Evolutionary conservation across 2,888 invertebrate species (phyloP).

Genomic region (Loripinus fragilis): DNA sequence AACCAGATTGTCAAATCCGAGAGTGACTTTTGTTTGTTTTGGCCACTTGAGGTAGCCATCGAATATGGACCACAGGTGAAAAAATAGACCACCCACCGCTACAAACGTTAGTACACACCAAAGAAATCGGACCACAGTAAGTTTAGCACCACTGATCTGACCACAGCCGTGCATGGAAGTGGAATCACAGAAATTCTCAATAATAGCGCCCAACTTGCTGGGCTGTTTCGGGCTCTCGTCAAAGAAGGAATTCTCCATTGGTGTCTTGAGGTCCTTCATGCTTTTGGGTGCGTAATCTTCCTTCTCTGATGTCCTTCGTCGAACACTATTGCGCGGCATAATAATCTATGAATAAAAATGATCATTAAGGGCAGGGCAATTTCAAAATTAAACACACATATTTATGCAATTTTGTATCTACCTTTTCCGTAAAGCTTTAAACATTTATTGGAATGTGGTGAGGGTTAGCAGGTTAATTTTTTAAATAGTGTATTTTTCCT

Average conservation of each 20-base stretch:
- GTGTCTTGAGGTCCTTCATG: not conserved
- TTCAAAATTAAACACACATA: too few species aligned
- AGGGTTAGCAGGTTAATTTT: too few species aligned
- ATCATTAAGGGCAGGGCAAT: too few species aligned
- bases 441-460: too few species aligned
- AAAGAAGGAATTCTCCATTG: not conserved
- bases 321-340: too few species aligned
- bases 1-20: conserved; percentile 46
- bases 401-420: too few species aligned
- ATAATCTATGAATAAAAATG: too few species aligned
- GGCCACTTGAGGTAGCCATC: conserved; percentile 55
- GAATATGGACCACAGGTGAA: conserved; percentile 63
- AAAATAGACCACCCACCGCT: conserved; percentile 51
- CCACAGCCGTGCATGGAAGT: conserved; percentile 67
- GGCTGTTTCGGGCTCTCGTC: not conserved
- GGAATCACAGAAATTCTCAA: not conserved
- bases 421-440: too few species aligned
- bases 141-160: conserved; percentile 60
- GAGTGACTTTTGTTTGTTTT: conserved; percentile 55
- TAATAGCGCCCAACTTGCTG: not conserved
- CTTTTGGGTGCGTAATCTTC: not conserved
- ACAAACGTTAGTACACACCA: conserved; percentile 59
- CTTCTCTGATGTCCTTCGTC: not conserved
- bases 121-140: conserved; percentile 45
- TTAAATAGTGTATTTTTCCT: too few species aligned